These are phyloP conservation scores for Colistium nudipinnis DNA, from an alignment of 2,113 vertebrate genomes.

Conservation along the genomic window DNA sequence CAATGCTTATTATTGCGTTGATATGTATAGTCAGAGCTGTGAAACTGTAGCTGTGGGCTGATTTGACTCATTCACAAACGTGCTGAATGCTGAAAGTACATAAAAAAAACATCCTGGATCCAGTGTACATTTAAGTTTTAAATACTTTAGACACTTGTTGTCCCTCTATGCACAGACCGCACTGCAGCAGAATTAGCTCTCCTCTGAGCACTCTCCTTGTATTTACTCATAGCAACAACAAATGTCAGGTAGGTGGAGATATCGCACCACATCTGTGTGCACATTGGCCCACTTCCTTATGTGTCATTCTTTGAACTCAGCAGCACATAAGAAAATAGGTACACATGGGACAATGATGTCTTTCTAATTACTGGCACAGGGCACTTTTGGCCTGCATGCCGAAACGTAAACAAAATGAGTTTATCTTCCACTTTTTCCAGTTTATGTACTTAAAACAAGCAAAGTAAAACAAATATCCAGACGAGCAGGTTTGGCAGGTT, in stretches of 20 bases:
- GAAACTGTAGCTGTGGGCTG: slow-evolving; percentile 48
- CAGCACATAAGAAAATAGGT: not conserved
- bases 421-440: not conserved
- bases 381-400: too few species aligned
- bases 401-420: not conserved
- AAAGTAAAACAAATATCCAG: slow-evolving; percentile 9
- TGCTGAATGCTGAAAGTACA: not conserved
- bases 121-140: not conserved
- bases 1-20: not conserved
- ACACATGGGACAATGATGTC: not conserved
- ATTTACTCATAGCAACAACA: slow-evolving; percentile 42
- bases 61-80: slow-evolving; percentile 16
- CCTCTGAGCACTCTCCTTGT: slow-evolving; percentile 4
- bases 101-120: not conserved
- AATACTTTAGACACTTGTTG: not conserved
- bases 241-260: slow-evolving; percentile 62
- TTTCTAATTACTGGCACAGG: not conserved
- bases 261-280: slow-evolving; percentile 4
- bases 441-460: too few species aligned
- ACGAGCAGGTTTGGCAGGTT: slow-evolving; percentile 54
- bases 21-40: not conserved
- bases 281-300: slow-evolving; percentile 33
- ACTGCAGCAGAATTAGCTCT: not conserved
- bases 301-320: not conserved
- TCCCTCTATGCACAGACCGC: not conserved